Conservation (phyloP, 2,797 vertebrate species). For the Champsocephalus gunnari region DNA sequence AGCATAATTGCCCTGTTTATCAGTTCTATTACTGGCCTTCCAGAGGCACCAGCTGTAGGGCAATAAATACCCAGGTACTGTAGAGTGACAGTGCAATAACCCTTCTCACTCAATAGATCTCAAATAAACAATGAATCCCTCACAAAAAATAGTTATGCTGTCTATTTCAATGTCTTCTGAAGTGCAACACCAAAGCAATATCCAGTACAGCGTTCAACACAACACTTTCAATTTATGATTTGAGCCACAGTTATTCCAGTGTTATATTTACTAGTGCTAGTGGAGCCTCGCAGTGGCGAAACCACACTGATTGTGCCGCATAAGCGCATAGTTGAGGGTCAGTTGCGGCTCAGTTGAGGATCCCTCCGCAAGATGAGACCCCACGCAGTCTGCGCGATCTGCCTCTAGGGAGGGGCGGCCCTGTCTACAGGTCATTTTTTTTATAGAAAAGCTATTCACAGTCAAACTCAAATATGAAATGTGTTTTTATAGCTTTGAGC, state of each 20-base stretch:
- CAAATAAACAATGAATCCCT: constrained; percentile 78
- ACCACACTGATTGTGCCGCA: too few relatives aligned
- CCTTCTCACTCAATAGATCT: constrained; percentile 77
- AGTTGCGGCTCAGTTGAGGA: too few relatives aligned
- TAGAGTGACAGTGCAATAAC: constrained; percentile 67
- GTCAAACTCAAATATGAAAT: too few relatives aligned
- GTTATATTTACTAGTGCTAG: not conserved
- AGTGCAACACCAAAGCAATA: constrained; percentile 64
- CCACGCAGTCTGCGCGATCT: too few relatives aligned
- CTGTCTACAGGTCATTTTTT: too few relatives aligned
- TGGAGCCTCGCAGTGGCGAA: too few relatives aligned
- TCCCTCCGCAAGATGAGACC: too few relatives aligned
- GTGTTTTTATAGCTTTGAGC: too few relatives aligned
- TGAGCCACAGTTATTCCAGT: not conserved
- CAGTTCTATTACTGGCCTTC: constrained; percentile 80
- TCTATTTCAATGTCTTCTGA: constrained; percentile 71
- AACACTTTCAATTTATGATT: not conserved
- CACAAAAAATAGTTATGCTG: constrained; percentile 74
- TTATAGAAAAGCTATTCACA: too few relatives aligned
- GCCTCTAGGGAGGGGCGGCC: too few relatives aligned
- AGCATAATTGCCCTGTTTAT: constrained; percentile 83
- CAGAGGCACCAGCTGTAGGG: constrained; percentile 59
- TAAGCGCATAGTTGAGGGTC: too few relatives aligned
- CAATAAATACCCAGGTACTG: constrained; percentile 76
- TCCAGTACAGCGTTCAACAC: constrained; percentile 47